Evolutionary conservation across 2,113 vertebrate species (phyloP).

Genomic region (Takifugu flavidus): DNA sequence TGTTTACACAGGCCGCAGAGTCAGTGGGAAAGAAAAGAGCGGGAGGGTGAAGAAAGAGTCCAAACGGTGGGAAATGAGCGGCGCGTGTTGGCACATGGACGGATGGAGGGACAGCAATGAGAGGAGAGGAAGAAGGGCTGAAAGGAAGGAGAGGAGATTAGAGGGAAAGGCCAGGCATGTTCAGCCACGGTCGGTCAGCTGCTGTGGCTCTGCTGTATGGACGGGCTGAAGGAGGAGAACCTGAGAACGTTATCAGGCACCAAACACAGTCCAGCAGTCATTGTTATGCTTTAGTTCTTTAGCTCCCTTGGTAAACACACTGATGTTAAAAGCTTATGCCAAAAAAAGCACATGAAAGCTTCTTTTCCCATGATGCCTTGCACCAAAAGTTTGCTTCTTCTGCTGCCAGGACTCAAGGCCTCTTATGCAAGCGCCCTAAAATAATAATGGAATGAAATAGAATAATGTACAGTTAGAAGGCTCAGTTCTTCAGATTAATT

Average conservation of each 20-base stretch:
- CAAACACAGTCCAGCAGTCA: too few species aligned
- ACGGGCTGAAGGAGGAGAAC: constrained; percentile 22
- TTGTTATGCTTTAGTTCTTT: too few species aligned
- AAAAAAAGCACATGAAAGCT: too few species aligned
- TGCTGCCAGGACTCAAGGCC: too few species aligned
- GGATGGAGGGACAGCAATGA: constrained; percentile 10
- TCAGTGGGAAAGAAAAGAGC: constrained; percentile 40
- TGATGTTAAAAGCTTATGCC: too few species aligned
- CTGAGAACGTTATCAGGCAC: constrained; percentile 8
- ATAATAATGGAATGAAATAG: too few species aligned
- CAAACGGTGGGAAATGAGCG: constrained; percentile 15
- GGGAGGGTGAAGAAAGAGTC: constrained; percentile 63
- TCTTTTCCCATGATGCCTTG: too few species aligned
- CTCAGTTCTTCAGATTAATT: too few species aligned
- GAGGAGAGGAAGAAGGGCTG: constrained; percentile 26
- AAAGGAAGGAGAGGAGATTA: constrained; percentile 1
- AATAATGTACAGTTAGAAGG: too few species aligned
- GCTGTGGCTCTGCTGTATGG: constrained; percentile 28
- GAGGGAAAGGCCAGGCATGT: constrained; percentile 2
- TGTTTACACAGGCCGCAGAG: constrained; percentile 33
- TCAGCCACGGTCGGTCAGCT: constrained; percentile 18
- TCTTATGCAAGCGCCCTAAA: too few species aligned
- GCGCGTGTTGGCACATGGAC: constrained; percentile 23
- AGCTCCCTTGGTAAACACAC: too few species aligned
- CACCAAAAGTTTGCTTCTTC: too few species aligned